Percentiles rank a stretch among this genome's conserved stretches.
Conservation (phyloP, 2,797 vertebrate species). For the Nothura maculosa region DNA sequence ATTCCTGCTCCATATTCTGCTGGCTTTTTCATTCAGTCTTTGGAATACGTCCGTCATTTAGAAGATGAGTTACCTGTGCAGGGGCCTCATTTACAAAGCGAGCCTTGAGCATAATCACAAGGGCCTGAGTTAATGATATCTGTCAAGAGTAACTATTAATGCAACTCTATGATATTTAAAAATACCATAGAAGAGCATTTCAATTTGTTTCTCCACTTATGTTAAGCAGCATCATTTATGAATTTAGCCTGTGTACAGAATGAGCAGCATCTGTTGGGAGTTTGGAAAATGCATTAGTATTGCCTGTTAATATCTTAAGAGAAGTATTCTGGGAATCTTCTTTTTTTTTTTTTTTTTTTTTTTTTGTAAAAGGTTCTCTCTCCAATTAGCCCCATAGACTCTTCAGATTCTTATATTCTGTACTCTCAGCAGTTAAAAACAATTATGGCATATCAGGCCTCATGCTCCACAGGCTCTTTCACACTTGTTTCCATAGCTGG, state of each 20-base stretch:
- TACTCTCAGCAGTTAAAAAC: not conserved
- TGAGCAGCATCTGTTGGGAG: not conserved
- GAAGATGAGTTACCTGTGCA: not conserved
- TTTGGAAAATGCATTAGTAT: conserved; percentile 10
- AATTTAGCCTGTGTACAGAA: not conserved
- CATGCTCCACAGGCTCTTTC: not conserved
- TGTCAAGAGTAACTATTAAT: conserved; percentile 12
- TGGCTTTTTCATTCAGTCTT: not conserved
- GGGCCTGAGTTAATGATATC: not conserved
- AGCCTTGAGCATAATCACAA: not conserved
- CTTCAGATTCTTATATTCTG: not conserved
- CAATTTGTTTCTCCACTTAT: not conserved
- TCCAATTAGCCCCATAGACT: not conserved
- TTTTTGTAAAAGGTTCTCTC: conserved; percentile 2
- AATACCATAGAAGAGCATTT: not conserved
- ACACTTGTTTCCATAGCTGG: conserved; percentile 22
- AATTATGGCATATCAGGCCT: conserved; percentile 5
- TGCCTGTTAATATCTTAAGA: not conserved
- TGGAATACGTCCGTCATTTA: not conserved
- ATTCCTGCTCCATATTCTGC: not conserved
- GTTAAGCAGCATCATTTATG: conserved; percentile 1
- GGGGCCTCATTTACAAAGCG: not conserved
- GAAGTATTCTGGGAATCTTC: not conserved
- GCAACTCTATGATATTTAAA: not conserved
- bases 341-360: not conserved